Conservation (phyloP, 2,797 vertebrate species). For the Rhabdomys pumilio region DNA sequence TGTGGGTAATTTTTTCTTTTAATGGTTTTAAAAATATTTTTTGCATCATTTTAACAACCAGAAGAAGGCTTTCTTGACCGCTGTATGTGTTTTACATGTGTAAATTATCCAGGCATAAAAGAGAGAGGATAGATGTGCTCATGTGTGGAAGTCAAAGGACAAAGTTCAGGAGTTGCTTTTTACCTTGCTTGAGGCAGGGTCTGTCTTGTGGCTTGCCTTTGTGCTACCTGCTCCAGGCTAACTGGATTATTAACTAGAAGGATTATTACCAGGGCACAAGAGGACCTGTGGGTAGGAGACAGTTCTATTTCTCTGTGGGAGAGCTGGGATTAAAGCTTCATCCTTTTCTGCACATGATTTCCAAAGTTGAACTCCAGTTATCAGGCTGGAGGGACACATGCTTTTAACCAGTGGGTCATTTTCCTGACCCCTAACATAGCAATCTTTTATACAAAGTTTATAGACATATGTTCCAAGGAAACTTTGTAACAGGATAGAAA, state of each 20-base stretch:
- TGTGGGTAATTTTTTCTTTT: constrained; percentile 16
- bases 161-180: background rate
- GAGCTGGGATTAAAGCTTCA: background rate
- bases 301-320: background rate
- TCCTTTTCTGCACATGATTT: background rate
- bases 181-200: background rate
- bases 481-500: constrained; percentile 40
- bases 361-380: background rate
- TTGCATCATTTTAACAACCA: background rate
- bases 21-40: constrained; percentile 43
- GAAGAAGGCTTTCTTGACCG: background rate
- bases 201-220: background rate
- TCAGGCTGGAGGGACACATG: no score
- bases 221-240: background rate
- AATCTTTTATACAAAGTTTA: constrained; percentile 31
- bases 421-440: background rate
- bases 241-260: background rate
- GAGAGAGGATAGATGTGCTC: no score
- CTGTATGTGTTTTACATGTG: background rate
- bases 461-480: background rate
- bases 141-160: background rate
- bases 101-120: background rate
- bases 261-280: background rate
- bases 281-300: background rate
- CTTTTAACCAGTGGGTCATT: background rate